Percentiles rank a stretch among this genome's conserved stretches.
These are phyloP conservation scores for Propsilocerus akamusi DNA, from an alignment of 1,140 invertebrate genomes.

Conservation along the genomic window DNA sequence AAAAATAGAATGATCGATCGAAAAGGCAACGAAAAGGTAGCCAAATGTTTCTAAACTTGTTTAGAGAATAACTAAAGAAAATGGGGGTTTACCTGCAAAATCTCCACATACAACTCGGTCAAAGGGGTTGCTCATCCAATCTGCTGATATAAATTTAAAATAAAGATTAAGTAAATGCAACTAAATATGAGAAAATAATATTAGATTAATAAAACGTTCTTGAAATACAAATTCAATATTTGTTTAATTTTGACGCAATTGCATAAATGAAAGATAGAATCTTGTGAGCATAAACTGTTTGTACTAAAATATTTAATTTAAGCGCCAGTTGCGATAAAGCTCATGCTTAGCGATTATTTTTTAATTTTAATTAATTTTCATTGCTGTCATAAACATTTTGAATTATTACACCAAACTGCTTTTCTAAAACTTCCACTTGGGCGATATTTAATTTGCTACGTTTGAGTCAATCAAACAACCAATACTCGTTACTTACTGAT, in stretches of 20 bases:
- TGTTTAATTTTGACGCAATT: conserved; percentile 4
- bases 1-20: no score
- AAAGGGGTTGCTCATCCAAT: conserved; percentile 76
- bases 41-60: no score
- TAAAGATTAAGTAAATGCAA: not conserved
- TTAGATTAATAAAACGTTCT: not conserved
- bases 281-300: not conserved
- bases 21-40: no score
- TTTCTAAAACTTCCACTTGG: not conserved
- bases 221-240: conserved; percentile 1
- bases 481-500: no score
- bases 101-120: conserved; percentile 81
- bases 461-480: no score
- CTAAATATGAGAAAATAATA: not conserved
- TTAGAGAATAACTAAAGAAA: no score
- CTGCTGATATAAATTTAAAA: conserved; percentile 36
- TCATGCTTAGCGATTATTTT: conserved; percentile 2
- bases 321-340: not conserved
- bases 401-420: not conserved
- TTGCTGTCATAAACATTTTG: conserved; percentile 1
- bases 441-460: not conserved
- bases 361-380: conserved; percentile 4
- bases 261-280: not conserved
- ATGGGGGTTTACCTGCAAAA: conserved; percentile 56
- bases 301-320: not conserved